Evolutionary conservation across 2,888 invertebrate genomes (phyloP), one percentile per base, ranked within the genome.

Genomic region (Papilio protenor): DNA sequence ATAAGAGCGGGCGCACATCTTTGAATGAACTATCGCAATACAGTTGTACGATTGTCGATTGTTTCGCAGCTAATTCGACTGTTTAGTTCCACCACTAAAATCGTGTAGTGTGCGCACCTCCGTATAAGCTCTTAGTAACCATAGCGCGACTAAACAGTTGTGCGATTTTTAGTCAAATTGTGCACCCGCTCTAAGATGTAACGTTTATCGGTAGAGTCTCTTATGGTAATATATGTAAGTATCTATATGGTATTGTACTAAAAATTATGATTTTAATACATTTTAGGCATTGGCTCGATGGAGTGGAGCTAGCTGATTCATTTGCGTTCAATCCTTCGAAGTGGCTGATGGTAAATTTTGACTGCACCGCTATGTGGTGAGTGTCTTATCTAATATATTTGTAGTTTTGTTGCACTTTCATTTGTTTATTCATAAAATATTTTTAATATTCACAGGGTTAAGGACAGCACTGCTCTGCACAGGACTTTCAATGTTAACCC

Each of bases 261-360:
- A 52, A 52, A 18, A 18, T n/a, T 55, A 3, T 55, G 18, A 8
- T 55, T n/a, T 55, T n/a, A 55, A 18, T 55, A 11, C 21, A 16
- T 27, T 84, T 0, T 85, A 97, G 99, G 71, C 96, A 96, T 81
- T 98, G 98, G 97, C 91, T 99, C 86, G 96, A 96, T 79, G 99
- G 99, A 8, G 96, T 99, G n/a, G 98, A 99, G 86, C 95, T 96
- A 83, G 99, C 98, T 0, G 97, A 99, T 87, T 99, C 99, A 0
- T 97, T 99, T 82, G 99, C 99, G 3, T 99, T 99, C 91, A 99
- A 99, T 92, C 99, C 99, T 0, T 99, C 99, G 78, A 99, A 99
- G 91, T 99, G 99, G 98, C 93, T 99, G 89, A 98, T 99, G 98
- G 98, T 99, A 12, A 99, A 99, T 91, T 99, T 99, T 83, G 99